Evolutionary conservation across 2,113 vertebrate genomes (phyloP).

Genomic region (Tachuris rubrigastra): DNA sequence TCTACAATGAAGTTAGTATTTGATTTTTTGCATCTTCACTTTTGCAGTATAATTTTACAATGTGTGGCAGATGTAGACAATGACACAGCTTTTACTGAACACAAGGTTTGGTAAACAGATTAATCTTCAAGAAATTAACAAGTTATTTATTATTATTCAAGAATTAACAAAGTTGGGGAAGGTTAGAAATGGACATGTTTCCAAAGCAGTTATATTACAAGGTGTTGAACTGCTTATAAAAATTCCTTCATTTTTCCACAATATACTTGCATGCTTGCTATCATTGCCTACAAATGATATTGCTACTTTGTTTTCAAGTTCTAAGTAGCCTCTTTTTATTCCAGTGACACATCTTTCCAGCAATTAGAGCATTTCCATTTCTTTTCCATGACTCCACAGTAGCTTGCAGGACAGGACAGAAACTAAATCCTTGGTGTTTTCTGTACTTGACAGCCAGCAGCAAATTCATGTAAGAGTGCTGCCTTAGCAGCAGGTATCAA

Average conservation of each 20-base stretch:
- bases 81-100: background rate
- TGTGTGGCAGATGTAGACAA: background rate
- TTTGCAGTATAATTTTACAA: background rate
- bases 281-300: background rate
- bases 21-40: background rate
- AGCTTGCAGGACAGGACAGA: background rate
- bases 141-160: no score
- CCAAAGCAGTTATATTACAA: background rate
- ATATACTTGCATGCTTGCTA: background rate
- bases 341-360: background rate
- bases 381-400: background rate
- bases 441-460: background rate
- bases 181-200: background rate
- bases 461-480: background rate
- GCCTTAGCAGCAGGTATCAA: background rate
- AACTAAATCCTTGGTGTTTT: background rate
- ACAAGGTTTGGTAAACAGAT: background rate
- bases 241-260: background rate
- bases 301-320: background rate
- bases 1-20: background rate
- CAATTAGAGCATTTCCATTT: background rate
- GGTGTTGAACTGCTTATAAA: background rate
- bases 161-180: background rate
- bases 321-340: background rate
- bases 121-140: background rate